Base-by-base conservation (phyloP, 2,113 vertebrate species). In the Pithys albifrons region DNA sequence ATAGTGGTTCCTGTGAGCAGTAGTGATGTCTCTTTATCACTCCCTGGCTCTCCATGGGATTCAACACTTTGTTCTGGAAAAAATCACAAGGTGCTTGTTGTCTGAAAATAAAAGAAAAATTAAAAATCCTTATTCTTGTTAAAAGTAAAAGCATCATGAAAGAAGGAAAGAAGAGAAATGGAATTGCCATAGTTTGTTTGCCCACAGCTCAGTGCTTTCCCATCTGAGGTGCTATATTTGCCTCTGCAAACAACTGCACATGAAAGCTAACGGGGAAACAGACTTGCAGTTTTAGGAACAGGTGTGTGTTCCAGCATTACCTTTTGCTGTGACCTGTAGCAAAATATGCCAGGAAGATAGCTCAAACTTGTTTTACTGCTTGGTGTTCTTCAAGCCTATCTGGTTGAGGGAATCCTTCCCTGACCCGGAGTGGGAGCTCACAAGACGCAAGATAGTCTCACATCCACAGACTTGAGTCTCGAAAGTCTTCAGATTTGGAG, bases 191-290 rank as follows among this genome's bases (percentile, higher is more conserved):
- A 27, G 7, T 61, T 82, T 75, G 10, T 18, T 54, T 43, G 17
- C 25, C 31, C 4, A 2, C 7, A 73, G n/a, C 15, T 58, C 39
- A 45, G 37, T 41, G 59, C 7, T 43, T 88, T 78, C 55, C 51
- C 0, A 0, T 9, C 27, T 2, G 4, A 61, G 25, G 29, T 4
- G 1, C 16, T 74, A n/a, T 84, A 78, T 61, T 70, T 61, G 9
- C 6, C 3, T 1, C 27, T 80, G 18, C 27, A 84, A 62, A 75
- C 2, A 33, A 24, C 14, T 67, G 46, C 39, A 43, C 46, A 46
- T 27, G 23, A 57, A 78, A 46, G 19, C 73, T 57, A 6, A 1
- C 11, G 37, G 24, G 13, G 10, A 84, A 45, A 12, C 2, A 51
- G 43, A 58, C 31, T 61, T 62, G 19, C 29, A 75, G 24, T 27